phyloP scores from a whole-genome alignment of 2,888 invertebrate genomes.

The Agrotis ipsilon region DNA sequence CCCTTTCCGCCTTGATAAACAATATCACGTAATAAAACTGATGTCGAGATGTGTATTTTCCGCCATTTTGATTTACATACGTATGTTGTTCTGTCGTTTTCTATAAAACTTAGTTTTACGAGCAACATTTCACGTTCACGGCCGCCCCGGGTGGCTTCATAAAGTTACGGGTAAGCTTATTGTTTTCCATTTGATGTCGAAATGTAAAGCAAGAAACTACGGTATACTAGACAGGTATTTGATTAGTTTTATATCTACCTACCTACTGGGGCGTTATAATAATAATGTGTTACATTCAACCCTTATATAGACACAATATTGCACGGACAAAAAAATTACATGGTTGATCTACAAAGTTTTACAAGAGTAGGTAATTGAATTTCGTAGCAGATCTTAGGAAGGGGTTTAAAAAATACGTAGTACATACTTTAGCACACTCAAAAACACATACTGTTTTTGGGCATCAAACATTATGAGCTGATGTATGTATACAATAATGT shows the following conservation, averaged over 20 bases:
- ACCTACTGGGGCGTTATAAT: background rate
- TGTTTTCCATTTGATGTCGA: conserved; percentile 28
- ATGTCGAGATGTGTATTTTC: background rate
- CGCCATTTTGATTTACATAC: conserved; percentile 1
- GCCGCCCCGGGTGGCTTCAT: conserved; percentile 17
- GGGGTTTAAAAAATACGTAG: background rate
- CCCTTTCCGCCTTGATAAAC: background rate
- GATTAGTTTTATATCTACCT: background rate
- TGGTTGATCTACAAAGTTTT: background rate
- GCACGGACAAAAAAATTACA: background rate
- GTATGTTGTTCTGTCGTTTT: conserved; percentile 2
- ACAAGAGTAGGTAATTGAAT: background rate
- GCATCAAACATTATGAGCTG: background rate
- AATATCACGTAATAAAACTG: background rate
- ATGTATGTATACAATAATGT: too few species aligned
- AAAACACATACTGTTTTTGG: background rate
- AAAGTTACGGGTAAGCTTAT: conserved; percentile 19
- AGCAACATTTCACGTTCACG: conserved; percentile 34
- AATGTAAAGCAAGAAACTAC: conserved; percentile 1
- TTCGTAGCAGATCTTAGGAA: background rate
- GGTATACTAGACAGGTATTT: background rate
- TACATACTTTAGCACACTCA: too few species aligned
- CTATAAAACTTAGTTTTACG: conserved; percentile 30
- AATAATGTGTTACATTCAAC: background rate
- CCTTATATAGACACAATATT: background rate